These are phyloP conservation scores for Brachyhypopomus occidentalis DNA, from an alignment of 2,113 vertebrate species.

Conservation along the genomic window DNA sequence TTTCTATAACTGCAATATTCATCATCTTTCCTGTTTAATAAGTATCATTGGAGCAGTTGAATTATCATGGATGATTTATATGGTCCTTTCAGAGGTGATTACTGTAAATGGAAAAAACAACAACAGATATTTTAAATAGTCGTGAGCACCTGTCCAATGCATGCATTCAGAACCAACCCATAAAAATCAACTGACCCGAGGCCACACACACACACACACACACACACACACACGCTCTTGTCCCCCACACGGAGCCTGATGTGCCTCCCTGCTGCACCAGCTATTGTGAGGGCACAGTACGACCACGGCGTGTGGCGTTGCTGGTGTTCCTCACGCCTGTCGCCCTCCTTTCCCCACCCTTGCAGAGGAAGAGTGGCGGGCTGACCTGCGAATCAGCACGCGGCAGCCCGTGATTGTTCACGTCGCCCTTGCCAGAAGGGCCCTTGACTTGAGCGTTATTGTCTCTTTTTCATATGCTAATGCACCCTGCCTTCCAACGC, in stretches of 20 bases:
- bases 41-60: no score
- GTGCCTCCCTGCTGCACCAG: slow-evolving; percentile 44
- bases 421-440: slow-evolving; percentile 68
- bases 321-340: slow-evolving; percentile 79
- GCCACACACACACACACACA: not conserved
- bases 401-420: slow-evolving; percentile 64
- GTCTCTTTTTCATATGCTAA: slow-evolving; percentile 76
- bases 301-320: slow-evolving; percentile 76
- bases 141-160: no score
- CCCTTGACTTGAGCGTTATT: slow-evolving; percentile 51
- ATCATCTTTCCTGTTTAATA: no score
- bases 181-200: no score
- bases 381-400: slow-evolving; percentile 73
- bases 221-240: slow-evolving; percentile 66
- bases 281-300: slow-evolving; percentile 77
- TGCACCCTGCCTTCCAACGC: slow-evolving; percentile 37
- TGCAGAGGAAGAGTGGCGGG: slow-evolving; percentile 78
- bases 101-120: no score
- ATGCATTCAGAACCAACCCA: no score
- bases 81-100: no score
- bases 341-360: slow-evolving; percentile 79
- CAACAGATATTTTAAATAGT: no score
- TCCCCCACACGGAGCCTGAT: slow-evolving; percentile 37
- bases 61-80: no score
- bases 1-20: no score